Percentiles rank a stretch among this genome's conserved stretches.
Evolutionary conservation across 2,797 vertebrate genomes (phyloP).

Genomic region (Enteromius radiatus): DNA sequence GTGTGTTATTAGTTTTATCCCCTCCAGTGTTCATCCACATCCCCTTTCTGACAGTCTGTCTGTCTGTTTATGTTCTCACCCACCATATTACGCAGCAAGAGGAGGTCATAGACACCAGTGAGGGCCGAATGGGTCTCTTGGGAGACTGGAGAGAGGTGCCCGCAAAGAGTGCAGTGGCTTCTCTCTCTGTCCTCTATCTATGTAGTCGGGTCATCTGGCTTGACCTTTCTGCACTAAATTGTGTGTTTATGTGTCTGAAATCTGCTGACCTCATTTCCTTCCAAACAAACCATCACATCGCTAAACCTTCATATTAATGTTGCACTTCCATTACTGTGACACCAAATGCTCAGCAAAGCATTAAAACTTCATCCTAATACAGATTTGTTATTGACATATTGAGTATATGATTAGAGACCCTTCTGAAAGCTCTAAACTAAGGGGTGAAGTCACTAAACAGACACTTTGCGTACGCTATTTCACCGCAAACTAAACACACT

Average conservation of each 20-base stretch:
- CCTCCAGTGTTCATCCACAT: conserved; percentile 8
- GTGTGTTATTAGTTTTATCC: conserved; percentile 48
- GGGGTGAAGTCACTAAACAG: conserved; percentile 42
- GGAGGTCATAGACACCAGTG: conserved; percentile 77
- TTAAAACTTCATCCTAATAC: conserved; percentile 28
- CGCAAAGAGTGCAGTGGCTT: conserved; percentile 73
- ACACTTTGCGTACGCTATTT: background rate
- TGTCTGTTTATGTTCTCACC: conserved; percentile 61
- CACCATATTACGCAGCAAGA: conserved; percentile 78
- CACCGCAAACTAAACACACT: background rate
- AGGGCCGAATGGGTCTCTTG: conserved; percentile 82
- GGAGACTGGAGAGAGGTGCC: conserved; percentile 85
- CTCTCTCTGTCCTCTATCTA: conserved; percentile 27
- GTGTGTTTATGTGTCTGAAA: conserved; percentile 54
- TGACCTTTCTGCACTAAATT: conserved; percentile 20
- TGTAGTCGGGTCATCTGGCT: background rate
- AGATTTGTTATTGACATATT: conserved; percentile 37
- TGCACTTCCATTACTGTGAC: conserved; percentile 59
- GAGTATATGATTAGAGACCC: conserved; percentile 15
- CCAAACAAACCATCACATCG: conserved; percentile 37
- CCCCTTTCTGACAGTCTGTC: conserved; percentile 62
- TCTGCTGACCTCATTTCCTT: conserved; percentile 54
- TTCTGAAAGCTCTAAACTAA: conserved; percentile 10
- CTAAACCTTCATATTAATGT: conserved; percentile 58
- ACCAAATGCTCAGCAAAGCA: conserved; percentile 42